A percentile compares a stretch with the other conserved stretches of the same genome.
Evolutionary conservation across 2,888 invertebrate genomes (phyloP).

Genomic region (Archips crataeganus): DNA sequence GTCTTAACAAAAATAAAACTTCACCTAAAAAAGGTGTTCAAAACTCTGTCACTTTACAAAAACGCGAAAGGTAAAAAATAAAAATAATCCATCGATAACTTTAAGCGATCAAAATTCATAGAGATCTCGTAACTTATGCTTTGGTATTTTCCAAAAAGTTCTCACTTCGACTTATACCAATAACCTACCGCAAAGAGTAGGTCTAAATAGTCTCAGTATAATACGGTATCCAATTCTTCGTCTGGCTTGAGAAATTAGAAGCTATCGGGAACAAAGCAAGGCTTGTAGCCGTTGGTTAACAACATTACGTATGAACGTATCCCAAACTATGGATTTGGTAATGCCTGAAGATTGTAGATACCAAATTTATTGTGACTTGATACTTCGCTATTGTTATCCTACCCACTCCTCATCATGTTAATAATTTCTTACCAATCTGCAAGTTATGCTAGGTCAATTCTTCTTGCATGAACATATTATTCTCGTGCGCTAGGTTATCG

Average conservation of each 20-base stretch:
- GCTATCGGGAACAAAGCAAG: too few species aligned
- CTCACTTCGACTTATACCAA: constrained; percentile 37
- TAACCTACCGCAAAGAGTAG: constrained; percentile 6
- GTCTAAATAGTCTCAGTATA: not conserved
- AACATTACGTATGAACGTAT: too few species aligned
- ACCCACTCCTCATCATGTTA: too few species aligned
- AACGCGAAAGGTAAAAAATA: constrained; percentile 36
- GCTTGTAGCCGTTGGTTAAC: too few species aligned
- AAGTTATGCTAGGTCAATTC: too few species aligned
- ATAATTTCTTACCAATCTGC: too few species aligned
- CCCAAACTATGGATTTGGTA: too few species aligned
- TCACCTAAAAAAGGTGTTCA: constrained; percentile 37
- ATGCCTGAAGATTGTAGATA: too few species aligned
- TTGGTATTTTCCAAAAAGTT: constrained; percentile 72
- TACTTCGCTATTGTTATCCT: too few species aligned
- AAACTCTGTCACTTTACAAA: constrained; percentile 43
- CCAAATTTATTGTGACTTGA: too few species aligned
- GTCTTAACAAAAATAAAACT: constrained; percentile 44
- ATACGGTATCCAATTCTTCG: not conserved
- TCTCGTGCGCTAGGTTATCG: constrained; percentile 22
- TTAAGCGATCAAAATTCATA: constrained; percentile 60
- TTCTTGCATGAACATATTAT: too few species aligned
- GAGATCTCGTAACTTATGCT: constrained; percentile 72
- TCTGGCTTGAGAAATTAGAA: too few species aligned
- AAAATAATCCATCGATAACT: constrained; percentile 47